A percentile compares a stretch with the other conserved stretches of the same genome.
Conservation (phyloP, 2,888 invertebrate species). For the Falcaria lacertinaria region DNA sequence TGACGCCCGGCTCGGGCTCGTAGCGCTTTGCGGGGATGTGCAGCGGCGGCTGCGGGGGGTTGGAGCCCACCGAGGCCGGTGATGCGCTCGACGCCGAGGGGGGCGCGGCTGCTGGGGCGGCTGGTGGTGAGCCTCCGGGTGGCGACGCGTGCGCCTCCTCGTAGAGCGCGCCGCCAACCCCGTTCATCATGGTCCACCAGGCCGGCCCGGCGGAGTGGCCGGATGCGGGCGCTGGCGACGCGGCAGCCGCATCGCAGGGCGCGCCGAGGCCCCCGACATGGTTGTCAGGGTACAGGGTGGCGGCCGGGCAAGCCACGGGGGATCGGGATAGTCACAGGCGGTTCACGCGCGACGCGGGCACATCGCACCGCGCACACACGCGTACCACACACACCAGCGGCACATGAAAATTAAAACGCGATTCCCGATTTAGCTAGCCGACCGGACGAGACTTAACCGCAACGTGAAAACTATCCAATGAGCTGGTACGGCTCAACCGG, state of each 20-base stretch:
- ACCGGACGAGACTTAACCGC: conserved; percentile 58
- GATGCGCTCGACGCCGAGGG: conserved; percentile 77
- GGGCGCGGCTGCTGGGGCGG: conserved; percentile 84
- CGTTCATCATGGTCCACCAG: conserved; percentile 92
- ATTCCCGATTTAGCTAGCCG: conserved; percentile 73
- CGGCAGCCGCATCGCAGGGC: conserved; percentile 84
- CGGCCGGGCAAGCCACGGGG: conserved; percentile 90
- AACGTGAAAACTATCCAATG: conserved; percentile 37
- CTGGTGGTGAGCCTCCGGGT: conserved; percentile 81
- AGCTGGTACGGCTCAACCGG: conserved; percentile 17
- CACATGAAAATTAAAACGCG: conserved; percentile 78
- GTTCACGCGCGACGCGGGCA: conserved; percentile 77
- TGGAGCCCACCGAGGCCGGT: conserved; percentile 82
- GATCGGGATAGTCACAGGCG: conserved; percentile 67
- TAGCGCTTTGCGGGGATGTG: conserved; percentile 94
- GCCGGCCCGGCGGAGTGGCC: conserved; percentile 91
- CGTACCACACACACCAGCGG: conserved; percentile 67
- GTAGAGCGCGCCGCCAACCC: conserved; percentile 87
- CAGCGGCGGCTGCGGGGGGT: conserved; percentile 88
- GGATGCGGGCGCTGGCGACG: conserved; percentile 89
- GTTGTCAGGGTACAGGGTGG: conserved; percentile 91
- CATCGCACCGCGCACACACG: conserved; percentile 75
- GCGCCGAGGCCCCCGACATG: conserved; percentile 83
- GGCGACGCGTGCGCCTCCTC: conserved; percentile 84
- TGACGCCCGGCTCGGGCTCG: conserved; percentile 84